Conservation (phyloP, 2,113 vertebrate species). For the Calonectris borealis region DNA sequence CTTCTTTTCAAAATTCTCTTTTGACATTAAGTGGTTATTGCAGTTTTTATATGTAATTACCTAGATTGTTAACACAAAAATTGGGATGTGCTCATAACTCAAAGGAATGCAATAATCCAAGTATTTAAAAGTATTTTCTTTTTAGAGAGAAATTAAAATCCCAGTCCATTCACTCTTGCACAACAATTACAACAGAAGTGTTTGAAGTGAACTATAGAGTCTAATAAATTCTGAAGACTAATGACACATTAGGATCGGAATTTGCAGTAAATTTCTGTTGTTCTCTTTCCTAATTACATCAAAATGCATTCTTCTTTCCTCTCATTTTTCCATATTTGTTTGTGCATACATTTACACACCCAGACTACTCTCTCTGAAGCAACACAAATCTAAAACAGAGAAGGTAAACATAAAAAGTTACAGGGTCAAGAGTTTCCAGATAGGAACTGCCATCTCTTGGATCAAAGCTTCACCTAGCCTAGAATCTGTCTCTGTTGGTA, state of each 20-base stretch:
- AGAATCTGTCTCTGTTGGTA: not conserved
- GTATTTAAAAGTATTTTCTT: not conserved
- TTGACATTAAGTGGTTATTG: not conserved
- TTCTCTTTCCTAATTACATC: not conserved
- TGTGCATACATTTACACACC: not conserved
- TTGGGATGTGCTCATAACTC: not conserved
- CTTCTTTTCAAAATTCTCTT: not conserved
- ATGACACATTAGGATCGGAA: not conserved
- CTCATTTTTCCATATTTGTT: not conserved
- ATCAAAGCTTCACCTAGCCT: not conserved
- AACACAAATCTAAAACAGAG: not conserved
- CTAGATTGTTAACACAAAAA: not conserved
- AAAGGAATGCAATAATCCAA: not conserved
- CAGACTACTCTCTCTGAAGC: not conserved
- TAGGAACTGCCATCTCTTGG: not conserved
- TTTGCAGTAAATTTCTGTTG: not conserved
- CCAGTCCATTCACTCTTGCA: not conserved
- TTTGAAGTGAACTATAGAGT: not conserved
- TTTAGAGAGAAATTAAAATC: not conserved
- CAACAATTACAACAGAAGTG: not conserved
- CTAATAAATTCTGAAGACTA: not conserved
- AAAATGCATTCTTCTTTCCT: not conserved
- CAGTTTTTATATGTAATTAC: not conserved
- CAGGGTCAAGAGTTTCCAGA: not conserved
- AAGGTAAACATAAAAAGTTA: not conserved